phyloP scores from a whole-genome alignment of 92 coral and sea anemone genomes.

The Meandrina meandrites region DNA sequence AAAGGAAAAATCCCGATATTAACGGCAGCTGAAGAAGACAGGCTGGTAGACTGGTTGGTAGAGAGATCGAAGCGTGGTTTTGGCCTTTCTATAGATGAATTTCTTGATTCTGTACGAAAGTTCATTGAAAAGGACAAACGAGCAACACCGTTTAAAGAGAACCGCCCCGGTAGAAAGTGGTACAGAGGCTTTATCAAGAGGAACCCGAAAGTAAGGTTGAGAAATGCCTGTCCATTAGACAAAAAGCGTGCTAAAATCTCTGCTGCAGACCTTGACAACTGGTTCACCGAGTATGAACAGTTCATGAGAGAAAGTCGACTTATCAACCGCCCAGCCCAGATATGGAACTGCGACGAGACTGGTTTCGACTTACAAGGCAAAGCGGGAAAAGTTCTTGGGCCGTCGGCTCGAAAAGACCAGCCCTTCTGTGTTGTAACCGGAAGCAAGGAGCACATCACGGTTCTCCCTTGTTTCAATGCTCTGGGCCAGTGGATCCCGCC shows the following conservation, averaged over 20 bases:
- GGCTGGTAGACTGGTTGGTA: slow-evolving; percentile 43
- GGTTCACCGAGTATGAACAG: slow-evolving; percentile 42
- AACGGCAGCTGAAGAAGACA: slow-evolving; percentile 42
- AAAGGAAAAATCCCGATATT: slow-evolving; percentile 37
- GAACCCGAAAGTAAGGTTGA: slow-evolving; percentile 57
- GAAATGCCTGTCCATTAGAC: slow-evolving; percentile 56
- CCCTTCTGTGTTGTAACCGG: neutral
- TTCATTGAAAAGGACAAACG: slow-evolving; percentile 54
- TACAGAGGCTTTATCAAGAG: slow-evolving; percentile 45
- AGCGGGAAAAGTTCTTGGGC: slow-evolving; percentile 54
- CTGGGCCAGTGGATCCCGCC: slow-evolving; percentile 24
- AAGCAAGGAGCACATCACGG: slow-evolving; percentile 1
- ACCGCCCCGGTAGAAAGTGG: slow-evolving; percentile 55
- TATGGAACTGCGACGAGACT: slow-evolving; percentile 66
- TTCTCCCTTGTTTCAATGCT: slow-evolving; percentile 15
- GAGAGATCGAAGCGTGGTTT: slow-evolving; percentile 44
- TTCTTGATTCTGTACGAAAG: slow-evolving; percentile 51
- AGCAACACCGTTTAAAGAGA: slow-evolving; percentile 43
- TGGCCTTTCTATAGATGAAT: slow-evolving; percentile 36
- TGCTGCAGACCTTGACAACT: slow-evolving; percentile 37
- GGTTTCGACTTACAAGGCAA: slow-evolving; percentile 66
- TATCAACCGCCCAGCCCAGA: slow-evolving; percentile 45
- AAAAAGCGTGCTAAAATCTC: slow-evolving; percentile 45
- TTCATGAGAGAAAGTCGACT: slow-evolving; percentile 45
- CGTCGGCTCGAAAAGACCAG: slow-evolving; percentile 44